Percentiles rank a stretch among this genome's conserved stretches.
Evolutionary conservation across 2,113 vertebrate species (phyloP).

Genomic region (Cathartes aura): DNA sequence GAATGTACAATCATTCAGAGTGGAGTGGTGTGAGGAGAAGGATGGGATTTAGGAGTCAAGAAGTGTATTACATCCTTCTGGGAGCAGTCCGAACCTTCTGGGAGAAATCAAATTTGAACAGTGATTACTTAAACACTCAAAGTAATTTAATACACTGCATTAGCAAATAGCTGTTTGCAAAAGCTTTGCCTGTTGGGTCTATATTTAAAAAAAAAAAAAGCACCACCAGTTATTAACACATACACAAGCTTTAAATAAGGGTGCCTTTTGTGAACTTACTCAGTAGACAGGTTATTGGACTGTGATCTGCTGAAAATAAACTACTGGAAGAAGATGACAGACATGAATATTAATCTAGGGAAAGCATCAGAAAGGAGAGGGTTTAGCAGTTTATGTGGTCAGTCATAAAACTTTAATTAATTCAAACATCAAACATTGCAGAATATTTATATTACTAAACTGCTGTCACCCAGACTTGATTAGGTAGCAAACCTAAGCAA

Average conservation of each 20-base stretch:
- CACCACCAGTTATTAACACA: not conserved
- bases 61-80: not conserved
- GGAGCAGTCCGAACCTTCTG: not conserved
- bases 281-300: not conserved
- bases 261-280: not conserved
- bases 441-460: not conserved
- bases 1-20: not conserved
- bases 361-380: not conserved
- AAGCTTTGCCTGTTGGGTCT: not conserved
- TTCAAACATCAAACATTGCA: slow-evolving; percentile 6
- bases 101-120: not conserved
- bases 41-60: not conserved
- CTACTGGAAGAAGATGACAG: not conserved
- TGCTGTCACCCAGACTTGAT: not conserved
- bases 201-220: not conserved
- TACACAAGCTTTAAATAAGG: not conserved
- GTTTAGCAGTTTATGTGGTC: not conserved
- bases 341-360: not conserved
- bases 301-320: not conserved
- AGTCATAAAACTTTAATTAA: slow-evolving; percentile 12
- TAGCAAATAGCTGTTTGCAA: not conserved
- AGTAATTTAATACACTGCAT: not conserved
- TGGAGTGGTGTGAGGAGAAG: not conserved
- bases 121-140: not conserved
- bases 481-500: not conserved